Conservation (phyloP, 2,113 vertebrate genomes). For the Nannobrachium achirus region DNA sequence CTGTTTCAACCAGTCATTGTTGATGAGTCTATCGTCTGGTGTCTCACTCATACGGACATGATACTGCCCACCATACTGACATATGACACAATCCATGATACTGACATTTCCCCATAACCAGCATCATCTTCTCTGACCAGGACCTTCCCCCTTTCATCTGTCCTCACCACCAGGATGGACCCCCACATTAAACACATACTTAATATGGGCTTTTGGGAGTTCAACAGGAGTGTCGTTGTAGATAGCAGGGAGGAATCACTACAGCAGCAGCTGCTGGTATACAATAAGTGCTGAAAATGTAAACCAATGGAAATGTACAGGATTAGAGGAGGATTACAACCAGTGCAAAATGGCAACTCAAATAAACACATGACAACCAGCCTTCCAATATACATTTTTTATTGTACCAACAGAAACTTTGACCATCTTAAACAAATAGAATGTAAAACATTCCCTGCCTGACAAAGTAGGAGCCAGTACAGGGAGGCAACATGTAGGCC, state of each 20-base stretch:
- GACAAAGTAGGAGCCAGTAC: constrained; percentile 33
- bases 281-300: constrained; percentile 40
- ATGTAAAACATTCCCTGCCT: constrained; percentile 66
- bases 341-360: constrained; percentile 21
- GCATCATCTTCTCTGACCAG: too few species aligned
- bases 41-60: too few species aligned
- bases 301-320: constrained; percentile 40
- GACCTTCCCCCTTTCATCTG: too few species aligned
- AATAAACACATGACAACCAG: constrained; percentile 45
- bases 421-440: constrained; percentile 54
- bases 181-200: too few species aligned
- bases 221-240: neutral
- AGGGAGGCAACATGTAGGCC: constrained; percentile 65
- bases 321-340: constrained; percentile 26
- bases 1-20: too few species aligned
- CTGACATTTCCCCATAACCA: too few species aligned
- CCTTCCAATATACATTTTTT: constrained; percentile 70
- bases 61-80: too few species aligned
- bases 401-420: constrained; percentile 75
- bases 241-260: neutral
- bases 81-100: too few species aligned
- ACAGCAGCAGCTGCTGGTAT: constrained; percentile 3
- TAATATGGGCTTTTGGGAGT: too few species aligned
- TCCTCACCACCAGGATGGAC: too few species aligned
- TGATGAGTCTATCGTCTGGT: too few species aligned